Evolutionary conservation across 2,888 invertebrate species (phyloP).

Genomic region (Temnothorax unifasciatus): DNA sequence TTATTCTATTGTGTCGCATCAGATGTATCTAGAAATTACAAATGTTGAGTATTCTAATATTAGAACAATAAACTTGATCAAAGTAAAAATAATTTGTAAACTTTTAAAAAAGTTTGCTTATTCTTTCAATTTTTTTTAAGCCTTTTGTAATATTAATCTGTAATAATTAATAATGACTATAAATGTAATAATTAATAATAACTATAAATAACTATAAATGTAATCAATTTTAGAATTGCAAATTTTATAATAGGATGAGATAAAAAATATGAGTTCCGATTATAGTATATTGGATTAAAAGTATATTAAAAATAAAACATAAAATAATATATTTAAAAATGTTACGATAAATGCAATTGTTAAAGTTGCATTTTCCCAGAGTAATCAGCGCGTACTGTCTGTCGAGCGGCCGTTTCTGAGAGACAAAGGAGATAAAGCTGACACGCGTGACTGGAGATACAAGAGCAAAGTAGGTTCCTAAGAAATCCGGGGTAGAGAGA

Average conservation of each 20-base stretch:
- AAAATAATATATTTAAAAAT: background rate
- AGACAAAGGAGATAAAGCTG: constrained; percentile 38
- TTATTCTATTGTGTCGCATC: constrained; percentile 30
- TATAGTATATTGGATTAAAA: background rate
- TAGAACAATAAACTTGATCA: background rate
- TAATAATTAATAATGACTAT: background rate
- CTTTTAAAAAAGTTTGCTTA: background rate
- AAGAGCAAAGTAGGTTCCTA: constrained; percentile 10
- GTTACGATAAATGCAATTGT: background rate
- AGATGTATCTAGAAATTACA: background rate
- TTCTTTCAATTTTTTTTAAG: constrained; percentile 1
- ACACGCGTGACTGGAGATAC: constrained; percentile 13
- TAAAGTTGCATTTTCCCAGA: background rate
- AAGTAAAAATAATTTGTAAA: background rate
- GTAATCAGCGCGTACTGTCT: background rate
- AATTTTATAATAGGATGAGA: background rate
- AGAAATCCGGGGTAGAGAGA: background rate
- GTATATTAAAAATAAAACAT: background rate
- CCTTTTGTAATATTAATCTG: background rate
- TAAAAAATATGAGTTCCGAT: background rate
- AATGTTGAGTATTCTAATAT: background rate
- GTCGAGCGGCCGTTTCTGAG: background rate
- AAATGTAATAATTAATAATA: background rate
- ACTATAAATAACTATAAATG: background rate
- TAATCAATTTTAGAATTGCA: background rate